A percentile compares a stretch with the other conserved stretches of the same genome.
These are phyloP conservation scores for Babylonia areolata DNA, from an alignment of 1,140 invertebrate species.

Conservation along the genomic window DNA sequence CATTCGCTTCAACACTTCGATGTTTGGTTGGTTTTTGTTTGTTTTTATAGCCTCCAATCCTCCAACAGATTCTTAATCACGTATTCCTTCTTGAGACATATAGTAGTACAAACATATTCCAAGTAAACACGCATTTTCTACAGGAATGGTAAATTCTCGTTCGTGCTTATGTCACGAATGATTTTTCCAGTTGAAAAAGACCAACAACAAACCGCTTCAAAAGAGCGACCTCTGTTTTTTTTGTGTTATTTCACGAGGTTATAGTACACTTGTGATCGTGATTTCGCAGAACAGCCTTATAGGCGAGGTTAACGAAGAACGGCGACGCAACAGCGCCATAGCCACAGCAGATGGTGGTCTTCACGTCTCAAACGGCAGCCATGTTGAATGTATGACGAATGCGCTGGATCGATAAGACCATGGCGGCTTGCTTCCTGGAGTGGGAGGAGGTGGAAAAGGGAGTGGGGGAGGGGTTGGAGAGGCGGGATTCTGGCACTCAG, in stretches of 20 bases:
- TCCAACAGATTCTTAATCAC: not conserved
- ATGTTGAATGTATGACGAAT: slow-evolving; percentile 1
- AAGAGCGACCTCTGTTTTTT: not conserved
- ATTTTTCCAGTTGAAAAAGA: not conserved
- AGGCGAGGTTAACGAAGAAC: not conserved
- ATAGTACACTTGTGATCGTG: no score
- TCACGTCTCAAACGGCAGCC: not conserved
- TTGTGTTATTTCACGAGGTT: no score
- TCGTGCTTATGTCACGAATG: not conserved
- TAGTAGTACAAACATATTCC: not conserved
- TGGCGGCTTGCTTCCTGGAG: not conserved
- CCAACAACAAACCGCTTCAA: no score
- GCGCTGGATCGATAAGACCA: not conserved
- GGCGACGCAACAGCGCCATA: not conserved
- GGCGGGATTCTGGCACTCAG: not conserved
- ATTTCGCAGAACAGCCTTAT: not conserved
- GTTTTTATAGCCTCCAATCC: not conserved
- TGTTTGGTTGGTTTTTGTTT: no score
- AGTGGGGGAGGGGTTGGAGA: not conserved
- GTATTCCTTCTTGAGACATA: not conserved
- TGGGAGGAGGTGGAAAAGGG: not conserved
- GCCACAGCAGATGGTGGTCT: not conserved
- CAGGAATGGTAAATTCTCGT: not conserved
- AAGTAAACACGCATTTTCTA: not conserved
- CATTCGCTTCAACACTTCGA: not conserved